Conservation (phyloP, 2,888 invertebrate species). For the Isotomurus palustris region DNA sequence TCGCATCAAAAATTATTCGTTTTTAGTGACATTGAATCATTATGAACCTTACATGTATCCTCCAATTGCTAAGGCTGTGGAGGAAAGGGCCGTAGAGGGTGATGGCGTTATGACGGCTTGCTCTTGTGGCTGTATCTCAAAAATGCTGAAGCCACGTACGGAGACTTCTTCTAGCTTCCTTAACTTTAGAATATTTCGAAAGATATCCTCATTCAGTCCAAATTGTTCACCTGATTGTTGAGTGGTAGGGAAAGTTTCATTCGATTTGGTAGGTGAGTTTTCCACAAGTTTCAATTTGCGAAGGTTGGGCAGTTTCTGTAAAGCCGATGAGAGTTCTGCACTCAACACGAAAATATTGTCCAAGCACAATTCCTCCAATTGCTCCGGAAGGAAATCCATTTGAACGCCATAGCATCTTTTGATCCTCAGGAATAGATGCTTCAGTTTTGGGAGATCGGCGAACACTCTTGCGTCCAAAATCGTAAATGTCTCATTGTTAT, state of each 20-base stretch:
- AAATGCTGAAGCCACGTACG: not conserved
- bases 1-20: too few relatives aligned
- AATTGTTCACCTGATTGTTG: not conserved
- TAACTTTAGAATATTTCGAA: constrained; percentile 3
- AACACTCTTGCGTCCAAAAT: too few relatives aligned
- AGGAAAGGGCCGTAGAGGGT: too few relatives aligned
- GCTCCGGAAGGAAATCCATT: constrained; percentile 8
- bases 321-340: not conserved
- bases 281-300: constrained; percentile 14
- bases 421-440: constrained; percentile 12
- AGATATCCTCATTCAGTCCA: constrained; percentile 9
- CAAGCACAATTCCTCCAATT: constrained; percentile 12
- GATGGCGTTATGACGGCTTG: too few relatives aligned
- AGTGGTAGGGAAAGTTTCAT: too few relatives aligned
- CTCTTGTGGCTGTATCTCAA: too few relatives aligned
- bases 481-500: too few relatives aligned
- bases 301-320: not conserved
- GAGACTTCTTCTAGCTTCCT: constrained; percentile 14
- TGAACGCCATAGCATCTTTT: constrained; percentile 10
- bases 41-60: too few relatives aligned
- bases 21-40: too few relatives aligned
- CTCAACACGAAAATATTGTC: constrained; percentile 13
- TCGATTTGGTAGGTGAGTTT: constrained; percentile 5
- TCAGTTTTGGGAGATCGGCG: constrained; percentile 10
- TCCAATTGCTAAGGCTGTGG: too few relatives aligned